phyloP scores from a whole-genome alignment of 2,797 vertebrate genomes.

The Xenops minutus region DNA sequence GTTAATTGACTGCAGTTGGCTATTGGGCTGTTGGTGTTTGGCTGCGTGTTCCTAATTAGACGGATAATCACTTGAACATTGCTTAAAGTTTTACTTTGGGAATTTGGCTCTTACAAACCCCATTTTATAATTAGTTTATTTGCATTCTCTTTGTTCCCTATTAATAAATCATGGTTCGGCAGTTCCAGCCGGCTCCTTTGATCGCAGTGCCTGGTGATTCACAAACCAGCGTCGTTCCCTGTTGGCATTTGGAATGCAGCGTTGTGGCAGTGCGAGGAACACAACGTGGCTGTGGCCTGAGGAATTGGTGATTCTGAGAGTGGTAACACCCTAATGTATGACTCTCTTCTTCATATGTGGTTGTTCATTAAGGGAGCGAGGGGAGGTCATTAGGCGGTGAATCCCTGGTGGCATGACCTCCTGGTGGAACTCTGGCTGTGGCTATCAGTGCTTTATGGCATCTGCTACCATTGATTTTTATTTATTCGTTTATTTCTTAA shows the following conservation, averaged over 20 bases:
- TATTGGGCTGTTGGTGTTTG: background rate
- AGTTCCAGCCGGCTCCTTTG: constrained; percentile 51
- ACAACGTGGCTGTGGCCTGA: background rate
- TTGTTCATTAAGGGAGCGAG: background rate
- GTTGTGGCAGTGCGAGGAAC: background rate
- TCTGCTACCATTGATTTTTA: background rate
- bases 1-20: background rate
- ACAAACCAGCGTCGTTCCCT: constrained; percentile 3
- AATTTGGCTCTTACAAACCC: constrained; percentile 63
- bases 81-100: constrained; percentile 75
- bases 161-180: constrained; percentile 72
- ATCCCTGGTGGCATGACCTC: constrained; percentile 19
- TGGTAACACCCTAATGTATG: background rate
- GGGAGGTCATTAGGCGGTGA: background rate
- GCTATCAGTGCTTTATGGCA: background rate
- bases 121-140: constrained; percentile 69
- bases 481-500: background rate
- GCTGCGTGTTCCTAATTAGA: constrained; percentile 67
- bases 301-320: background rate
- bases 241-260: background rate
- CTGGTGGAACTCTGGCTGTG: background rate
- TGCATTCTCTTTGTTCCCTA: constrained; percentile 74
- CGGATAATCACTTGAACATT: constrained; percentile 65
- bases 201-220: constrained; percentile 35
- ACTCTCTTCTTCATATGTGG: background rate